These are phyloP conservation scores for Tachycineta bicolor DNA, from an alignment of 2,113 vertebrate genomes.

Conservation along the genomic window DNA sequence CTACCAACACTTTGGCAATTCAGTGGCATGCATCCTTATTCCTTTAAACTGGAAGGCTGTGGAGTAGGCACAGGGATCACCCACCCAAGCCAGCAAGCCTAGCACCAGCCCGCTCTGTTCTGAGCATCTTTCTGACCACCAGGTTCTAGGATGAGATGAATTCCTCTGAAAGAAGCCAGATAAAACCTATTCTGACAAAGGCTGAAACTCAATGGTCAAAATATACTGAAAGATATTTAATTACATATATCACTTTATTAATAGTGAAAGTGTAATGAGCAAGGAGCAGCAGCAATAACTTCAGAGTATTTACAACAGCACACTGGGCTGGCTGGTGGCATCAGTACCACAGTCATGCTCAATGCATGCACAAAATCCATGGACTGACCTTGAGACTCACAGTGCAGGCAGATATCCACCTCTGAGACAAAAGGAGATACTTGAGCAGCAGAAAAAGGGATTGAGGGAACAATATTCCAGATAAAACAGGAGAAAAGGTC, in stretches of 20 bases:
- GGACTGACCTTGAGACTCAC: conserved; percentile 91
- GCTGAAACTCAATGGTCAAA: neutral
- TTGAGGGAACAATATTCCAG: conserved; percentile 45
- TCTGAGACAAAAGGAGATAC: conserved; percentile 89
- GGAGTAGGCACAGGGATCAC: neutral
- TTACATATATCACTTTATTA: neutral
- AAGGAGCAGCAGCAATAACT: neutral
- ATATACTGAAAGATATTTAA: neutral
- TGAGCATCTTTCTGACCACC: neutral
- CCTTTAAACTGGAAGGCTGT: neutral
- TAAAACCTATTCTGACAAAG: neutral
- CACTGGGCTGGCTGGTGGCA: neutral
- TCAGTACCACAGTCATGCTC: neutral
- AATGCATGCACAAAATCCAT: neutral
- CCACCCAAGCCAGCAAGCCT: neutral
- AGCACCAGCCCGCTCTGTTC: neutral
- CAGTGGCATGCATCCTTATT: neutral
- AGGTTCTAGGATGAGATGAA: neutral
- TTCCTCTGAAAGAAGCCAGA: neutral
- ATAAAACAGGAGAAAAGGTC: conserved; percentile 41
- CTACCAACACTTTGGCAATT: neutral
- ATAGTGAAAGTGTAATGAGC: neutral
- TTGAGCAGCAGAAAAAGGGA: conserved; percentile 74
- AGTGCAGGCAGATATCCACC: conserved; percentile 87
- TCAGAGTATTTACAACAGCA: neutral